These are phyloP conservation scores for Polylopha cassiicola DNA, from an alignment of 2,888 invertebrate genomes.

Conservation along the genomic window DNA sequence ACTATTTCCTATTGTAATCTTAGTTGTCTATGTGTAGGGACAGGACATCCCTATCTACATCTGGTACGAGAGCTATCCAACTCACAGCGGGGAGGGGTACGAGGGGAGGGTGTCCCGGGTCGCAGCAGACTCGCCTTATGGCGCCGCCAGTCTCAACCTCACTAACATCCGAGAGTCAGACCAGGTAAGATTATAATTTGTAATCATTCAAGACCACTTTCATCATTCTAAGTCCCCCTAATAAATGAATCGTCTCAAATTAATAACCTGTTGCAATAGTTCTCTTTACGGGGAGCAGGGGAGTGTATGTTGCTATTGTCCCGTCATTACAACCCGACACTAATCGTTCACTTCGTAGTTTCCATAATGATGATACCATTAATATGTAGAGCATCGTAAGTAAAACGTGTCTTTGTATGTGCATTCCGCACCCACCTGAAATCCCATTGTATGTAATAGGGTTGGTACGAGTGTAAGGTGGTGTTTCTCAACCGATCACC, in stretches of 20 bases:
- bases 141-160: slow-evolving; percentile 95
- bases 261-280: too few relatives aligned
- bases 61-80: slow-evolving; percentile 98
- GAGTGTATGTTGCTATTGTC: too few relatives aligned
- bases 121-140: slow-evolving; percentile 90
- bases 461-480: slow-evolving; percentile 98
- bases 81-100: slow-evolving; percentile 96
- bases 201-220: not conserved
- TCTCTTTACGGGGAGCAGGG: too few relatives aligned
- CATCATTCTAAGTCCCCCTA: too few relatives aligned
- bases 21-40: slow-evolving; percentile 80
- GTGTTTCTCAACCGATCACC: slow-evolving; percentile 96
- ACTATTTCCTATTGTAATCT: slow-evolving; percentile 33
- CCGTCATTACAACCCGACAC: too few relatives aligned
- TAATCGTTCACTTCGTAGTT: slow-evolving; percentile 14
- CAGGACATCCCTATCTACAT: slow-evolving; percentile 98
- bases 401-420: too few relatives aligned
- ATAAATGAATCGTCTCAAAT: too few relatives aligned
- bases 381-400: slow-evolving; percentile 10
- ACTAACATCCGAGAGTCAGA: slow-evolving; percentile 95
- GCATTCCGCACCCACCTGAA: slow-evolving; percentile 14
- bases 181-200: slow-evolving; percentile 65
- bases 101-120: slow-evolving; percentile 94
- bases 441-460: slow-evolving; percentile 52
- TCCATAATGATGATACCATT: slow-evolving; percentile 1